A percentile compares a stretch with the other conserved stretches of the same genome.
These are phyloP conservation scores for Galaxias olidus DNA, from an alignment of 2,797 vertebrate species.

Conservation along the genomic window DNA sequence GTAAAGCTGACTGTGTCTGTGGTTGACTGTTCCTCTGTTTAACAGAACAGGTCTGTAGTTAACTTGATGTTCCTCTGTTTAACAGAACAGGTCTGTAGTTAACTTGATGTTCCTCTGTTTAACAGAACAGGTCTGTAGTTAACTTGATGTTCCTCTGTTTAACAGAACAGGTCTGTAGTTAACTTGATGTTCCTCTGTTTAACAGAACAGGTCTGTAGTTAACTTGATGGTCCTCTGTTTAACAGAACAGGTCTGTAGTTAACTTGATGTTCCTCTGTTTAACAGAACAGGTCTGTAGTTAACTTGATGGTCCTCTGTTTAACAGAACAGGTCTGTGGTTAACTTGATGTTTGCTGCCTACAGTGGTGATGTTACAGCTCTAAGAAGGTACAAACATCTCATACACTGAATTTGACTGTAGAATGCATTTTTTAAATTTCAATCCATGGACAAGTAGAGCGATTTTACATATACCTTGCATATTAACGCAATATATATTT, in stretches of 20 bases:
- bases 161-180: constrained; percentile 85
- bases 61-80: constrained; percentile 86
- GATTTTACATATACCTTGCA: too few species aligned
- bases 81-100: constrained; percentile 85
- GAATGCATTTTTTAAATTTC: too few species aligned
- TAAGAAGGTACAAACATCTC: constrained; percentile 73
- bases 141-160: constrained; percentile 86
- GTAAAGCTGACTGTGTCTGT: not conserved
- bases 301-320: constrained; percentile 29
- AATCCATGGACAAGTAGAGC: too few species aligned
- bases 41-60: constrained; percentile 84
- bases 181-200: constrained; percentile 86
- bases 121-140: constrained; percentile 85
- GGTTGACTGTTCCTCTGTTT: not conserved
- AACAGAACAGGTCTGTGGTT: constrained; percentile 85
- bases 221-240: not conserved
- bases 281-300: too few species aligned
- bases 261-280: not conserved
- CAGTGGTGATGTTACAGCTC: constrained; percentile 85
- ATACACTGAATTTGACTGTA: not conserved
- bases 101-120: constrained; percentile 86
- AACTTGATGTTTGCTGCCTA: constrained; percentile 87
- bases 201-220: constrained; percentile 73
- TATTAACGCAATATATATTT: too few species aligned
- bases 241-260: not conserved